phyloP scores from a whole-genome alignment of 2,888 invertebrate species.

The Xanthia togata region DNA sequence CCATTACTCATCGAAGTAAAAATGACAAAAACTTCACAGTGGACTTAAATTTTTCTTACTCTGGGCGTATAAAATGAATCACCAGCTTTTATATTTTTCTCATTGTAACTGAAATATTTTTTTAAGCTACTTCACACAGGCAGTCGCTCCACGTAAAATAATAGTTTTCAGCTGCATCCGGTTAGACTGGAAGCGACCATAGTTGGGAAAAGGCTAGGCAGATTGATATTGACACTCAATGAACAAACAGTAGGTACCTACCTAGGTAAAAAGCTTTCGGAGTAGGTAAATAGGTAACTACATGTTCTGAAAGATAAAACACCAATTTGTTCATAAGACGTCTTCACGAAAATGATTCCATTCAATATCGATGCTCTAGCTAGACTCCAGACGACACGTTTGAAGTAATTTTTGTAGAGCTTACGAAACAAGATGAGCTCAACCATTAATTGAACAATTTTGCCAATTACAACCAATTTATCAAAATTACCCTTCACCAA shows the following conservation, averaged over 20 bases:
- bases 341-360: not conserved
- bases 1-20: slow-evolving; percentile 11
- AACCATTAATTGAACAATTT: slow-evolving; percentile 20
- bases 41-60: not conserved
- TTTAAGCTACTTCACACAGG: not conserved
- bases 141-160: too few species aligned
- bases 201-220: too few species aligned
- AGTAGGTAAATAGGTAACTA: not conserved
- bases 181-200: too few species aligned
- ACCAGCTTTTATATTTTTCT: not conserved
- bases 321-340: too few species aligned
- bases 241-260: not conserved
- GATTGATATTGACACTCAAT: not conserved
- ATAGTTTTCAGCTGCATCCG: too few species aligned
- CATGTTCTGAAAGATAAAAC: not conserved
- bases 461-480: slow-evolving; percentile 3
- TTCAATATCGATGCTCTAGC: not conserved
- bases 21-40: not conserved
- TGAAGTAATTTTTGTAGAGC: not conserved
- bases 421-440: not conserved
- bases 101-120: not conserved
- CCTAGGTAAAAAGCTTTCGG: not conserved
- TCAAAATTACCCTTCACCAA: slow-evolving; percentile 33
- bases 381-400: not conserved
- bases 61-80: not conserved